phyloP scores from a whole-genome alignment of 2,113 vertebrate species.

The Psettodes erumei region DNA sequence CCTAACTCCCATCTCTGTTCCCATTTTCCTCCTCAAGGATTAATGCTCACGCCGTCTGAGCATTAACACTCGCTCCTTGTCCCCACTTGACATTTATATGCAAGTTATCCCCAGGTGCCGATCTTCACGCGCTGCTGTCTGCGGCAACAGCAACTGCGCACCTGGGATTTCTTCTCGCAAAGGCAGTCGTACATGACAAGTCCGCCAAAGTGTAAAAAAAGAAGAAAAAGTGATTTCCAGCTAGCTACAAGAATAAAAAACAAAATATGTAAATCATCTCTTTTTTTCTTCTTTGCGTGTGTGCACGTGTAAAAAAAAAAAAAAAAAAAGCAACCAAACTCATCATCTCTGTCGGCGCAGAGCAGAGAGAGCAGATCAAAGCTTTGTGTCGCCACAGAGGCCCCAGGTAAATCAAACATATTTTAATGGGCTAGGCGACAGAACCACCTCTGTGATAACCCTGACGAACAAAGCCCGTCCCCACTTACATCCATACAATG shows the following conservation, averaged over 20 bases:
- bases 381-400: constrained; percentile 57
- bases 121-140: not conserved
- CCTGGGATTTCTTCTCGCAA: not conserved
- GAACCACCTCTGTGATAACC: constrained; percentile 55
- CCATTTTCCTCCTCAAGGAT: constrained; percentile 8
- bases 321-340: too few species aligned
- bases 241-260: not conserved
- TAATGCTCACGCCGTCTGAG: not conserved
- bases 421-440: constrained; percentile 71
- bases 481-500: constrained; percentile 56
- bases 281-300: constrained; percentile 9
- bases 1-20: not conserved
- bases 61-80: constrained; percentile 9
- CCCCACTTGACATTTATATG: constrained; percentile 11
- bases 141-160: not conserved
- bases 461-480: constrained; percentile 68
- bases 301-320: not conserved
- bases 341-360: constrained; percentile 56
- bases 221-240: constrained; percentile 4
- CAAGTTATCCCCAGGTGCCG: not conserved
- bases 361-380: constrained; percentile 75
- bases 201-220: constrained; percentile 6
- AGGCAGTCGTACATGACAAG: not conserved
- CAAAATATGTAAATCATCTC: not conserved
- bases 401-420: constrained; percentile 74